Base-by-base conservation (phyloP, 2,888 invertebrate genomes). In the Aphrophora alni region DNA sequence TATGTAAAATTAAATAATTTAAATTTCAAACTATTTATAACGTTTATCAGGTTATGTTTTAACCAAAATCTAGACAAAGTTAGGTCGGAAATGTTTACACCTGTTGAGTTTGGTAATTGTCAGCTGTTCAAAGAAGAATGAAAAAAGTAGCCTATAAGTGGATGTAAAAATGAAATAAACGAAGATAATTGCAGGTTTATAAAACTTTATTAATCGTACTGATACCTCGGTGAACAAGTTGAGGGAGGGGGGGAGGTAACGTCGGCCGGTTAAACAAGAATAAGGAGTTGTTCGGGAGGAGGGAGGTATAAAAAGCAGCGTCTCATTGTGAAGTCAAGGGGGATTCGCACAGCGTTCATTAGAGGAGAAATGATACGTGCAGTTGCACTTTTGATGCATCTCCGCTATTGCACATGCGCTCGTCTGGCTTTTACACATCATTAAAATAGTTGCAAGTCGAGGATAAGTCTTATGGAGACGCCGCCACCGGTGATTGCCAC, bases 361-460 rank as follows among this genome's bases (percentile, higher is more conserved):
- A 59, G 59, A 59, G 59, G 59, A 59, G 59, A 59, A 59, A 59
- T 59, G 59, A 59, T 59, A 59, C 59, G 59, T 59, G 59, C 59
- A 59, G 59, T 59, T 59, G 59, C 59, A 59, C 59, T 59, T 59
- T 59, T 59, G 59, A 59, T 59, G 59, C 59, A 59, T 59, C 59
- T 59, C 59, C 59, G 59, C 59, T 59, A 59, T 59, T 59, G 59
- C 59, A 59, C 59, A 59, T 59, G 59, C 59, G 59, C 59, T 59
- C 59, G n/a, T 59, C 59, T 21, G 59, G 59, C 59, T 59, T 44
- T 59, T 59, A 59, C 59, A 59, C 59, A 21, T 59, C 59, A 59
- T 59, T 59, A 59, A 59, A 59, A 59, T 59, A 59, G 59, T 59
- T 59, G n/a, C 59, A 21, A 59, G 21, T 59, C 5, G 59, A 21